Conservation (phyloP, 1,140 invertebrate genomes). For the Rhyacophila brunnea region DNA sequence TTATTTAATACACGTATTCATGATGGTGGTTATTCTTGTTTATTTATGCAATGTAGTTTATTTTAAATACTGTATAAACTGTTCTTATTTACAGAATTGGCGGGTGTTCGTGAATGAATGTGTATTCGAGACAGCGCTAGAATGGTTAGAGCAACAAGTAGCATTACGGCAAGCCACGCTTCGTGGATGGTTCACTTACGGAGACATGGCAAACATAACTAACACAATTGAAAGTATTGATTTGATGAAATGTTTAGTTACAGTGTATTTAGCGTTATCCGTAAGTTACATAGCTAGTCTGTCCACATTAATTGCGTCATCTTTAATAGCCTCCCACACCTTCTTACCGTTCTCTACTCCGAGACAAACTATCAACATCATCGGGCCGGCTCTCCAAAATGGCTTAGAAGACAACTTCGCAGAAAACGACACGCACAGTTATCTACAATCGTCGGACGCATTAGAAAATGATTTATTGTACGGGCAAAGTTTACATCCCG, state of each 20-base stretch:
- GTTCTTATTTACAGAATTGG: slow-evolving; percentile 70
- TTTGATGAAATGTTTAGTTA: slow-evolving; percentile 57
- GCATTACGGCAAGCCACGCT: slow-evolving; percentile 69
- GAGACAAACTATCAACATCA: background rate
- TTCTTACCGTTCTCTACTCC: slow-evolving; percentile 2
- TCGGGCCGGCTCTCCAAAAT: background rate
- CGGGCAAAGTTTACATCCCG: background rate
- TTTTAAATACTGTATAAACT: too few relatives aligned
- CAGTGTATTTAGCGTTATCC: slow-evolving; percentile 64
- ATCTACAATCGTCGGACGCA: background rate
- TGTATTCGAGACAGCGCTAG: slow-evolving; percentile 67
- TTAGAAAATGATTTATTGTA: background rate
- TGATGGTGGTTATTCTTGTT: too few relatives aligned
- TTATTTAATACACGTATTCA: too few relatives aligned
- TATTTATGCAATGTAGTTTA: too few relatives aligned
- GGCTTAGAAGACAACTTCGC: background rate
- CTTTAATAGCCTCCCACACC: slow-evolving; percentile 60
- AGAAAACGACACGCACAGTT: background rate
- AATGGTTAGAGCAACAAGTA: slow-evolving; percentile 67
- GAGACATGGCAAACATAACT: slow-evolving; percentile 69
- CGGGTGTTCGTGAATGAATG: slow-evolving; percentile 73
- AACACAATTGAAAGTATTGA: slow-evolving; percentile 53
- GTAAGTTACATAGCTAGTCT: slow-evolving; percentile 72
- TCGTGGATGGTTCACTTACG: slow-evolving; percentile 83
- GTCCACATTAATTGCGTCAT: slow-evolving; percentile 68